Conservation (phyloP, 2,113 vertebrate species). For the Alethe diademata region DNA sequence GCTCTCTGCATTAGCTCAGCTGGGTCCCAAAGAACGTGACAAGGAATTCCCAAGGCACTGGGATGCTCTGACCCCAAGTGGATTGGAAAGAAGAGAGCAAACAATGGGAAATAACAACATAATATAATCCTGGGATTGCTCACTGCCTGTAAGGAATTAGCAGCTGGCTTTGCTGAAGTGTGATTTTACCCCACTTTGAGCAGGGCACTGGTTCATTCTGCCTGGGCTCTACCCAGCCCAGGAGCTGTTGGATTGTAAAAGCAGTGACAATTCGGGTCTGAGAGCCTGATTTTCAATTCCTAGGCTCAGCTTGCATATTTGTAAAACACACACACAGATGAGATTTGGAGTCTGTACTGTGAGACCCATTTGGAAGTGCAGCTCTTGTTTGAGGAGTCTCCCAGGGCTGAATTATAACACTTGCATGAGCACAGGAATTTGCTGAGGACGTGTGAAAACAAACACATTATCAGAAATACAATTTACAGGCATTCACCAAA, state of each 20-base stretch:
- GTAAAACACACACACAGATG: background rate
- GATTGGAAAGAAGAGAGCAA: background rate
- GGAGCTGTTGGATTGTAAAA: background rate
- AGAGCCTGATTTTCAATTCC: background rate
- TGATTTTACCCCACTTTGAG: background rate
- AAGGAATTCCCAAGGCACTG: background rate
- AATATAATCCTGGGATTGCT: background rate
- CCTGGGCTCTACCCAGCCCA: background rate
- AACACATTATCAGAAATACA: background rate
- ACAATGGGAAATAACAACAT: background rate
- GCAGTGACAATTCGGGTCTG: background rate
- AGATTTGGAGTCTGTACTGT: background rate
- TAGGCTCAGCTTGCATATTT: background rate
- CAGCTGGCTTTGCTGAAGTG: background rate
- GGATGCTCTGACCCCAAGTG: background rate
- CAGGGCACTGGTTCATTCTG: background rate
- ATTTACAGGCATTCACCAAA: background rate
- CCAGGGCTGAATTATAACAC: background rate
- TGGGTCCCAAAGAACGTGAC: accelerated
- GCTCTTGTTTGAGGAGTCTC: background rate
- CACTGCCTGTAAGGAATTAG: background rate
- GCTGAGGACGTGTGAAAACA: background rate
- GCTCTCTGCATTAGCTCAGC: background rate
- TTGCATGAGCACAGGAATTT: background rate
- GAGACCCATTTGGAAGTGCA: background rate